A percentile compares a stretch with the other conserved stretches of the same genome.
Evolutionary conservation across 2,797 vertebrate species (phyloP).

Genomic region (Pampus argenteus): DNA sequence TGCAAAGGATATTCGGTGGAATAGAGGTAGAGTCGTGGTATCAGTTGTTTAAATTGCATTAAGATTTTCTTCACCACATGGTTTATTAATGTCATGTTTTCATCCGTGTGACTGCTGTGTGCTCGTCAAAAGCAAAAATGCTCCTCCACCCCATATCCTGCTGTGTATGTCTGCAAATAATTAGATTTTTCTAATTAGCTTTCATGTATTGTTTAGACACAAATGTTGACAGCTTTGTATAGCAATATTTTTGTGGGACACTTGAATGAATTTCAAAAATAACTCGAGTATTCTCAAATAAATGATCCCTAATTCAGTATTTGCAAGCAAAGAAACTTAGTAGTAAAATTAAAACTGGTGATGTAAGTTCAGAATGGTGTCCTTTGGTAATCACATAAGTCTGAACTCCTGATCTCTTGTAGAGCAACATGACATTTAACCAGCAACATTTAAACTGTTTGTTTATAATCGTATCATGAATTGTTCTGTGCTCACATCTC

Average conservation of each 20-base stretch:
- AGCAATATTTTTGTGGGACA: not conserved
- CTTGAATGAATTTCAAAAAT: not conserved
- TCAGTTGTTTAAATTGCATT: conserved; percentile 1
- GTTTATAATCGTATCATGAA: not conserved
- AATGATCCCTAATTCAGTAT: not conserved
- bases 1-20: not conserved
- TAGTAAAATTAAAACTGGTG: not conserved
- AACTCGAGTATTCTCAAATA: not conserved
- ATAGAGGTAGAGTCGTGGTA: too few species aligned
- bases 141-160: not conserved
- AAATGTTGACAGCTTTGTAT: not conserved
- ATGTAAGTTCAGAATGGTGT: not conserved
- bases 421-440: not conserved
- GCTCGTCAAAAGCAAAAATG: not conserved
- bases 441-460: not conserved
- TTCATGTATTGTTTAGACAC: conserved; percentile 15
- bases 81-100: conserved; percentile 12
- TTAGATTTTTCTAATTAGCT: not conserved
- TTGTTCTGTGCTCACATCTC: not conserved
- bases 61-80: not conserved
- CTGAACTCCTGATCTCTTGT: not conserved
- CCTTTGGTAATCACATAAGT: not conserved
- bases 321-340: not conserved
- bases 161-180: conserved; percentile 9
- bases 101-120: not conserved